phyloP scores from a whole-genome alignment of 2,113 vertebrate genomes.

The Chloebia gouldiae region DNA sequence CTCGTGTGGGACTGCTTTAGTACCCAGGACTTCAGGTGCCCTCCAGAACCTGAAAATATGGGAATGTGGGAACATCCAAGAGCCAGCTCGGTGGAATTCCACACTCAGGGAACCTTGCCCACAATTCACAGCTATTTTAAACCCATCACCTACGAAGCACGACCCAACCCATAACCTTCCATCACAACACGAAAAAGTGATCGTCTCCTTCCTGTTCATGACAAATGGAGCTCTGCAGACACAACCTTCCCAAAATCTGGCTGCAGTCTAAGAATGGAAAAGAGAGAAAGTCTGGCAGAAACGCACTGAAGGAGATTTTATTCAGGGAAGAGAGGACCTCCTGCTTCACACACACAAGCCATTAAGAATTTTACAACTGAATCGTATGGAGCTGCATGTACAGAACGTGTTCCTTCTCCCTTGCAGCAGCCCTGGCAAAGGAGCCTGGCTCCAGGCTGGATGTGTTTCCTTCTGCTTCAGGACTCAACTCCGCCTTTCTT shows the following conservation, averaged over 20 bases:
- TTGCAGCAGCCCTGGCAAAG: not conserved
- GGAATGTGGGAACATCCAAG: not conserved
- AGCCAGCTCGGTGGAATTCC: not conserved
- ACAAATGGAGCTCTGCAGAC: not conserved
- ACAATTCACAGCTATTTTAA: not conserved
- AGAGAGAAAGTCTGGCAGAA: not conserved
- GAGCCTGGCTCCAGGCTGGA: not conserved
- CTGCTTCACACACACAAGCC: not conserved
- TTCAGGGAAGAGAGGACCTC: not conserved
- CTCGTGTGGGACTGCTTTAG: not conserved
- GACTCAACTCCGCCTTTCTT: constrained; percentile 54
- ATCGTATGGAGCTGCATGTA: not conserved
- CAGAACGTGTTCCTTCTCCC: not conserved
- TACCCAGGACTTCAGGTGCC: not conserved
- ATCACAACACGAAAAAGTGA: not conserved
- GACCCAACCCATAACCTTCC: not conserved
- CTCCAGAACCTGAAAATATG: not conserved
- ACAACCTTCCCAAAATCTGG: not conserved
- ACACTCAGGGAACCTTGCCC: not conserved
- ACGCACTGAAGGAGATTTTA: not conserved
- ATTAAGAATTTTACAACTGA: not conserved
- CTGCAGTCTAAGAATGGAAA: not conserved
- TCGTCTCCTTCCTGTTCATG: not conserved
- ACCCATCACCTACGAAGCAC: not conserved
- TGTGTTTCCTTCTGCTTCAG: constrained; percentile 16